Evolutionary conservation across 64 coral and sea anemone species (phyloP).

Genomic region (Exaiptasia diaphana): DNA sequence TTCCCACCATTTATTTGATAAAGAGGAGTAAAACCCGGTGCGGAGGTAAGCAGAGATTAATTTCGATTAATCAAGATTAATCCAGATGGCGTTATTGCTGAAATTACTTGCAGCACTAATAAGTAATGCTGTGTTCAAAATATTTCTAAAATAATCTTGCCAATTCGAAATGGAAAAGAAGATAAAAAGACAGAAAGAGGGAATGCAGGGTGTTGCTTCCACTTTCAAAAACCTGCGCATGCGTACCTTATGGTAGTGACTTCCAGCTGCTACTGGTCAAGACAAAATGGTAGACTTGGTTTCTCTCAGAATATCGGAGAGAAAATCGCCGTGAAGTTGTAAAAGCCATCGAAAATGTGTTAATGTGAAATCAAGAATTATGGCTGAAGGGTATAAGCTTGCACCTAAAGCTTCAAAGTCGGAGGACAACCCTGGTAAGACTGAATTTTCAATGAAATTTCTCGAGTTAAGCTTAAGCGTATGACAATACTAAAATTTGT

Average conservation of each 20-base stretch:
- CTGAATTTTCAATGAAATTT: background rate
- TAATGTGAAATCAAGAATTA: background rate
- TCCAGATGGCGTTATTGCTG: no score
- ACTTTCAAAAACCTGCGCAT: background rate
- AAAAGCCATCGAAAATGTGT: background rate
- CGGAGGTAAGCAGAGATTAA: no score
- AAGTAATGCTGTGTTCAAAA: no score
- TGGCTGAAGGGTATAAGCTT: slow-evolving; percentile 28
- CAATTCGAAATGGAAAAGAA: no score
- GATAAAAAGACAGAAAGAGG: no score
- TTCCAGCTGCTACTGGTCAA: slow-evolving; percentile 1
- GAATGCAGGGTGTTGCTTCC: background rate
- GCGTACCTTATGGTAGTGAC: background rate
- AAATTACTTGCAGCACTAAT: no score
- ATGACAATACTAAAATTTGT: no score
- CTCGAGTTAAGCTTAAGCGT: background rate
- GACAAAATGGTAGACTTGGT: background rate
- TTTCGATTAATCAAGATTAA: no score
- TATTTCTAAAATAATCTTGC: no score
- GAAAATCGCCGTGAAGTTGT: background rate
- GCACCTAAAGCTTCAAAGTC: slow-evolving; percentile 16
- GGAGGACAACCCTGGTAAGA: slow-evolving; percentile 7
- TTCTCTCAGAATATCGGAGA: background rate
- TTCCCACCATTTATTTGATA: no score
- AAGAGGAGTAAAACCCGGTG: no score